These are phyloP conservation scores for Drosophila anomalata DNA, from an alignment of 2,888 invertebrate species.

Conservation along the genomic window DNA sequence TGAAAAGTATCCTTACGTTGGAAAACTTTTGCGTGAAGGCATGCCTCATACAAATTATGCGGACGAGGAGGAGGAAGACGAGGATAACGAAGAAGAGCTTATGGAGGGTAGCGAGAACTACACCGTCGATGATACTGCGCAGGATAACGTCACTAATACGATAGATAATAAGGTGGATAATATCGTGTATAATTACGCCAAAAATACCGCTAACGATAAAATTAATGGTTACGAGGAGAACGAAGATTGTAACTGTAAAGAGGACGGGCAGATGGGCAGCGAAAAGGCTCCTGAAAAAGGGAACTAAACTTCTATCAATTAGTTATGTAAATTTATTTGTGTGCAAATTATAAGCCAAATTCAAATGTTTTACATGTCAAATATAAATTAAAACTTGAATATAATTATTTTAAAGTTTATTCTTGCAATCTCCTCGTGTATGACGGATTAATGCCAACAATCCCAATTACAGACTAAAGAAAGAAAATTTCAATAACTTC, in stretches of 20 bases:
- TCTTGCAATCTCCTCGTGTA: too few relatives aligned
- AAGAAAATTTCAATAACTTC: too few relatives aligned
- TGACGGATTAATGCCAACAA: too few relatives aligned
- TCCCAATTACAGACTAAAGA: too few relatives aligned
- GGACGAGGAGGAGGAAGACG: slow-evolving; percentile 1
- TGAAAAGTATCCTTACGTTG: slow-evolving; percentile 48
- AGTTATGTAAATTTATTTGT: background rate
- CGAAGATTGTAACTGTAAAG: too few relatives aligned
- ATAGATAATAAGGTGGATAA: background rate
- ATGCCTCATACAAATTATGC: slow-evolving; percentile 6
- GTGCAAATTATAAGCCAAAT: background rate
- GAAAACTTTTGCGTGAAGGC: slow-evolving; percentile 12
- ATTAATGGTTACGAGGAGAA: too few relatives aligned
- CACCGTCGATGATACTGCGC: too few relatives aligned
- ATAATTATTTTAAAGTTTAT: too few relatives aligned
- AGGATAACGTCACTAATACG: too few relatives aligned
- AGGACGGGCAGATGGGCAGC: background rate
- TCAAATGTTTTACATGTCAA: slow-evolving; percentile 1
- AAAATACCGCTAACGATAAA: too few relatives aligned
- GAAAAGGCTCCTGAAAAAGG: background rate
- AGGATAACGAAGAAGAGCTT: background rate
- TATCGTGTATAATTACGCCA: background rate
- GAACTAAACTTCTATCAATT: background rate
- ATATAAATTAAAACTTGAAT: background rate
- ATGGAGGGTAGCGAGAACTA: background rate